Base-by-base conservation (phyloP, 2,797 vertebrate species). In the Phataginus tetradactyla region DNA sequence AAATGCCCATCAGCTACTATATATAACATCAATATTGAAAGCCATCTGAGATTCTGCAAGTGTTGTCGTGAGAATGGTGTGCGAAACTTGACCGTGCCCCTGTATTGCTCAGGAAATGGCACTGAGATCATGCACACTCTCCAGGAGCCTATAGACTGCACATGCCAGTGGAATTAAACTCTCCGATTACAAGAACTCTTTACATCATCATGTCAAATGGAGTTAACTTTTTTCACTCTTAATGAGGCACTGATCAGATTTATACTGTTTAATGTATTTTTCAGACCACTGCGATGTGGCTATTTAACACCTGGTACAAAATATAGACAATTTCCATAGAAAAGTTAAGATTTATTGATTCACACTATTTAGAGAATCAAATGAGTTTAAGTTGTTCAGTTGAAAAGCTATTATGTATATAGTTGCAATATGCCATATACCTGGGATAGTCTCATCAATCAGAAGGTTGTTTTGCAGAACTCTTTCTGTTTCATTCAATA, bases 1-100 rank as follows among this genome's bases (percentile, higher is more conserved):
- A 99, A 99, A 97, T 99, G 99, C 97, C 99, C 99, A 0, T 99
- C 99, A 25, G 99, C 99, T 98, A 99, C 99, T 96, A 99, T 99
- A 98, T 99, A 99, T 98, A 99, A 99, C 98, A 99, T 99, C 97
- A 99, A 99, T 98, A 99, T 99, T 96, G 99, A 99, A 97, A 99
- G 99, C 96, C 99, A 99, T 42, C 99, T 99, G 94, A 99, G 99
- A 91, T 99, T 99, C 98, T 99, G 99, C 98, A 99, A 99, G 98
- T 99, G 99, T 93, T 99, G 99, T 91, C 99, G 99, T 2, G 99
- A 99, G 98, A 99, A 98, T 39, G 99, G 99, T 96, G 99, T 99
- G 0, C 99, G 99, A 88, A 99, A 99, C 66, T 98, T 99, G 83
- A 99, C 99, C 0, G 99, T 99, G 97, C 99, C 99, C 7, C 99